Evolutionary conservation across 2,113 vertebrate species (phyloP), one percentile per base, ranked within the genome.

Genomic region (Papio anubis): DNA sequence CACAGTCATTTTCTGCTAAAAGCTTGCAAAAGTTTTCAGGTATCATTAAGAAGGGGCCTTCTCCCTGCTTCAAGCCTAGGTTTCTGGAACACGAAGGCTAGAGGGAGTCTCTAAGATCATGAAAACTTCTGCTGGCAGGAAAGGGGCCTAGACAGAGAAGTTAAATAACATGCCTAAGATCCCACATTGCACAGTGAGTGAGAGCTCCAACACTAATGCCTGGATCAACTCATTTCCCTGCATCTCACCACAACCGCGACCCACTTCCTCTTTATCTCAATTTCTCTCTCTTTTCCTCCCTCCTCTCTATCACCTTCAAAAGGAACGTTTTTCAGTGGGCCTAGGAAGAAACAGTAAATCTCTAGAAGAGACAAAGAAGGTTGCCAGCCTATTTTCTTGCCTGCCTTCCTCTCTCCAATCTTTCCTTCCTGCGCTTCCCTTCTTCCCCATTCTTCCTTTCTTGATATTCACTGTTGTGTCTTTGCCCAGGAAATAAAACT

Each of bases 401-500:
- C 40, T 40, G 2, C 20, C 45, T 21, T 4, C 4, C 4, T 0
- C 35, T 43, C 32, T 6, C 13, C 48, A 4, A 25, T 5, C 27
- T 21, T 38, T 55, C 30, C 23, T 23, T 25, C 21, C 25, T 68
- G 30, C 25, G 21, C 9, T 32, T 17, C 23, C 32, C 48, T 61
- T 3, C 27, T 16, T 8, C 9, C 20, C 13, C 35, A 18, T 70
- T 18, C 35, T 35, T 70, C 23, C 43, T 23, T 18, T 83, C 40
- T 88, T 70, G 78, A 72, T 89, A 68, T 35, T 82, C 35, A 35
- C 43, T 40, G 61, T 72, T 78, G 45, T 89, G 70, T 30, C 18
- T 89, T 95, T 94, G n/a, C 88, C 48, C 16, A 84, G 70, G 70
- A 95, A 85, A 70, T 66, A 50, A 45, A 88, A n/a, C 55, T 90